Conservation (phyloP, 2,888 invertebrate species). For the Cerastis rubricosa region DNA sequence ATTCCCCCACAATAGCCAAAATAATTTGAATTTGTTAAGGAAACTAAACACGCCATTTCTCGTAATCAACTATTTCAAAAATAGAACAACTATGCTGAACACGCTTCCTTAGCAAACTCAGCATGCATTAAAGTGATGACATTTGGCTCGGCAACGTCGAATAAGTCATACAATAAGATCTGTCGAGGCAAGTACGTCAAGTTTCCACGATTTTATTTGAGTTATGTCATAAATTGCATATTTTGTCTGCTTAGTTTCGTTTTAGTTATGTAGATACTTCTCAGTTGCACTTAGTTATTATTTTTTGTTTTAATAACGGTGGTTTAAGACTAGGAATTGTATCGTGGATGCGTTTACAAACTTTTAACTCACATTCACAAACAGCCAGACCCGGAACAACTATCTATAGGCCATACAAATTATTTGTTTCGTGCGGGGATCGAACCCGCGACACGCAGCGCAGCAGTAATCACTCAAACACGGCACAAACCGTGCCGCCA, state of each 20-base stretch:
- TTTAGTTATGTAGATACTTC: background rate
- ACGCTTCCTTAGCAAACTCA: constrained; percentile 20
- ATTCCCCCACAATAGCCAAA: too few relatives aligned
- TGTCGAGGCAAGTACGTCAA: constrained; percentile 31
- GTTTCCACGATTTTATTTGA: constrained; percentile 38
- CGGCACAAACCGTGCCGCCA: too few relatives aligned
- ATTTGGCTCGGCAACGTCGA: constrained; percentile 36
- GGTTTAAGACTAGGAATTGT: too few relatives aligned
- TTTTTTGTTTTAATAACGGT: too few relatives aligned
- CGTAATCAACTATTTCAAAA: constrained; percentile 7
- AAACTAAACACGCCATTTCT: background rate
- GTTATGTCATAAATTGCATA: constrained; percentile 33
- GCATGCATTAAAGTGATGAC: constrained; percentile 33
- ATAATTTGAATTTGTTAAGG: background rate
- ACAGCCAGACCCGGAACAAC: too few relatives aligned
- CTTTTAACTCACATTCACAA: too few relatives aligned
- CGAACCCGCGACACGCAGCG: too few relatives aligned
- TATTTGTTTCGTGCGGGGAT: too few relatives aligned
- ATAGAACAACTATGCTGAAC: constrained; percentile 7
- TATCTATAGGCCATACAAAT: too few relatives aligned
- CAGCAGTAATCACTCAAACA: too few relatives aligned
- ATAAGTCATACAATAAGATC: constrained; percentile 44
- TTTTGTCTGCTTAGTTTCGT: constrained; percentile 31
- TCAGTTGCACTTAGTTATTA: too few relatives aligned
- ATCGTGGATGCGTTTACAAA: too few relatives aligned